These are phyloP conservation scores for Chymomyza fuscimana DNA, from an alignment of 2,888 invertebrate species.

Conservation along the genomic window DNA sequence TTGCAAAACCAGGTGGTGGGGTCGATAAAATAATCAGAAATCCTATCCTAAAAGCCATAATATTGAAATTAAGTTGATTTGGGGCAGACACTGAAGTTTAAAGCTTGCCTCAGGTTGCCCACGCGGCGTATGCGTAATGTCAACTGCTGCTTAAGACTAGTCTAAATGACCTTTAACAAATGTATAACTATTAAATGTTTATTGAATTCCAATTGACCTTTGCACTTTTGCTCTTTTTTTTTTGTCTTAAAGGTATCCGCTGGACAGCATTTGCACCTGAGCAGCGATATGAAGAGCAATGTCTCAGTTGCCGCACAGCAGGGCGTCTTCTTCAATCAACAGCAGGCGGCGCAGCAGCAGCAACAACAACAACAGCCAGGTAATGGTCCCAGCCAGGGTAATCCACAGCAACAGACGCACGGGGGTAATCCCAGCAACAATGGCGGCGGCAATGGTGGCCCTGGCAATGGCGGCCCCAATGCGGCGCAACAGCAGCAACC, in stretches of 20 bases:
- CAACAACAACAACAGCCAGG: constrained; percentile 78
- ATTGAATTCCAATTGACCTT: neutral
- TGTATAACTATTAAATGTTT: neutral
- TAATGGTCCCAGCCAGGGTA: constrained; percentile 56
- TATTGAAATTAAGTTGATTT: too few relatives aligned
- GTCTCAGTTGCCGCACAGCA: constrained; percentile 92
- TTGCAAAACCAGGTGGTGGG: too few relatives aligned
- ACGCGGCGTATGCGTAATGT: too few relatives aligned
- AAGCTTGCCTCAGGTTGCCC: too few relatives aligned
- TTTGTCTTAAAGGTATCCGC: constrained; percentile 85
- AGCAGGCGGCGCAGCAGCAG: constrained; percentile 77
- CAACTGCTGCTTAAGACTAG: too few relatives aligned
- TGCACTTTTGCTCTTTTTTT: constrained; percentile 16
- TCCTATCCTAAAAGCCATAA: too few relatives aligned
- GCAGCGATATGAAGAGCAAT: constrained; percentile 86
- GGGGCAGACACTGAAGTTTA: too few relatives aligned
- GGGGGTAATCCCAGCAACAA: constrained; percentile 48
- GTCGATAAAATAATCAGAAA: too few relatives aligned
- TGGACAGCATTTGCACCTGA: constrained; percentile 91
- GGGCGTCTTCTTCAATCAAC: constrained; percentile 87
- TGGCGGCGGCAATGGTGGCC: constrained; percentile 36
- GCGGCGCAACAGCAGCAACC: constrained; percentile 72
- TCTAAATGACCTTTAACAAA: neutral
- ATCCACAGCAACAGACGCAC: constrained; percentile 59
- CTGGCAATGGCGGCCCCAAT: constrained; percentile 68